Evolutionary conservation across 2,797 vertebrate species (phyloP), one percentile per base, ranked within the genome.

Genomic region (Kryptolebias ocellatus): DNA sequence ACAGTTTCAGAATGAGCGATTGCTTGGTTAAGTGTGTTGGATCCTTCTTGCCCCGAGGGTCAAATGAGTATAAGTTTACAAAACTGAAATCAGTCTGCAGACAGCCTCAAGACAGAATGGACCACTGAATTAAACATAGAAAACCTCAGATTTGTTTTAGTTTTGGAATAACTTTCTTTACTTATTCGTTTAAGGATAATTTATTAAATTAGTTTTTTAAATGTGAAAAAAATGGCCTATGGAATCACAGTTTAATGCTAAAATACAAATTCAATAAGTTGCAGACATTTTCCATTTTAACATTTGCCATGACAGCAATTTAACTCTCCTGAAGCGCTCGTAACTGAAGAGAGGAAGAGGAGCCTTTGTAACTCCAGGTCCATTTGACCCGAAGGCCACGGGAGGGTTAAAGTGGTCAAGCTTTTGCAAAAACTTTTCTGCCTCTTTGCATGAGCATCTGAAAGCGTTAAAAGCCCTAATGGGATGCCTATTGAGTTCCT

Each of bases 1-100:
- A 74, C 67, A 54, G 29, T 50, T 80, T 83, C 51, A 62, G 18
- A 72, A 28, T 58, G 49, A 79, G 64, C 29, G 53, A 31, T 67
- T 67, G n/a, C 53, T 58, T 34, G 2, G 59, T 67, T 73, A 18
- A 42, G 16, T 67, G 37, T 20, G 42, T 37, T 29, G 37, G 51
- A 34, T 68, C 18, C 27, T 34, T 47, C 34, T 67, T 9, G 51
- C 77, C 62, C 46, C 64, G 60, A 74, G 67, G 65, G 55, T 50
- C n/a, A 60, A 15, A 31, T 27, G 47, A 53, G 64, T 76, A 24
- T 29, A 44, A 52, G 68, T 77, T 54, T 58, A 53, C 53, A 39
- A 16, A 39, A 28, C 44, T 74, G 44, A 47, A 47, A 60, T 42
- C 31, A 34, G 64, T 42, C 74, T 70, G 2, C 50, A 64, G 29